Evolutionary conservation across 1,140 invertebrate species (phyloP), one percentile per base, ranked within the genome.

Genomic region (Leguminivora glycinivorella): DNA sequence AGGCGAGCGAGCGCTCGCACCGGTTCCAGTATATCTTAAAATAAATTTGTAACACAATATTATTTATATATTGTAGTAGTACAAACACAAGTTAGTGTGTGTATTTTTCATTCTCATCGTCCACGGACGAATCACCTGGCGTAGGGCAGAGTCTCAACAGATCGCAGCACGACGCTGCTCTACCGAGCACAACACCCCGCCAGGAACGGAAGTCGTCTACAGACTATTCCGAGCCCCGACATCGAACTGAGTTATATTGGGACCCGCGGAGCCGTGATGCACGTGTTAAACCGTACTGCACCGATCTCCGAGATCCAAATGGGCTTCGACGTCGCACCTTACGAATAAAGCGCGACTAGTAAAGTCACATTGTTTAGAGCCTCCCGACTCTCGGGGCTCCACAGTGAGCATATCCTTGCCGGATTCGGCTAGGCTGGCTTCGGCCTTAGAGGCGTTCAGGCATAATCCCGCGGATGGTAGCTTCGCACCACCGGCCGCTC

Each of bases 361-460:
- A 93, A 79, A 89, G 88, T 90, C 88, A 91, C 87, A 93, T 92
- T 92, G 90, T 90, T 88, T 92, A 91, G 91, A 93, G 91, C 91
- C 92, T 93, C 89, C 88, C 91, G 89, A 91, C 91, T 88, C 90
- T 89, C 83, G 82, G 87, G 83, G 85, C 91, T 92, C 91, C 77
- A 73, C 75, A 87, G 83, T 86, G 82, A 84, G 76, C 76, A 88
- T 90, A 92, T 92, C 89, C 88, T 89, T 91, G 90, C 90, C 85
- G 86, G 87, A 93, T 92, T 86, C 89, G 90, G 90, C 93, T 93
- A 94, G 94, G 91, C 90, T 90, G 94, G 93, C 94, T 95, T 93
- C 94, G 93, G 93, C 93, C 95, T 95, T 95, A 96, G 95, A 96
- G 94, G 95, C 94, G 94, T 96, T 96, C 95, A 96, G 95, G 93